Evolutionary conservation across 1,140 invertebrate species (phyloP), one percentile per base, ranked within the genome.

Genomic region (Nephila pilipes): DNA sequence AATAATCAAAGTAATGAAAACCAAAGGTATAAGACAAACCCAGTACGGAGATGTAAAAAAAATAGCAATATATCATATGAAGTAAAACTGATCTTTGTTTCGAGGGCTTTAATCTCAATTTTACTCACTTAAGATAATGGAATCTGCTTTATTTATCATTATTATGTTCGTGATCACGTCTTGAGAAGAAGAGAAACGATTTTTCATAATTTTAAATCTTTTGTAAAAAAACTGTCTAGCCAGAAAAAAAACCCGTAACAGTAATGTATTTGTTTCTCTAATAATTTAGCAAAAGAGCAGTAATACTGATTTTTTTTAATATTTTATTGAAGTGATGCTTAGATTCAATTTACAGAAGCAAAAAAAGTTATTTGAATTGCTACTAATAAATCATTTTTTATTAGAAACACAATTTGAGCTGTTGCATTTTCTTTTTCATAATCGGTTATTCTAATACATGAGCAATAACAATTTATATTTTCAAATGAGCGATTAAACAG

Each of bases 181-280:
- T 75, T 29, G 16, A 32, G 4, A 75, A 75, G 65, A 75, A 75
- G 2, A 12, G 29, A 75, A 36, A 29, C 25, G 5, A 36, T 75
- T 75, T 75, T 75, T 75, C 65, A 36, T 29, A 75, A 75, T 75
- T 75, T 75, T 75, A 75, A 75, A 36, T 75, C 25, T 29, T 18
- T 2, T 36, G 29, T 25, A 46, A 10, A 46, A 46, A 46, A 29
- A 75, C 4, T 29, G 12, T 32, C 32, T 75, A 32, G 25, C 14
- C 29, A 32, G 1, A 75, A 75, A 12, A 32, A 75, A 75, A 18
- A 16, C 32, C 29, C 32, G 29, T 32, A 75, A 32, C 16, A 75
- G 29, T 16, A 75, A 32, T 29, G 29, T 32, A 29, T 32, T 32
- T 75, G 25, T 75, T 36, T 5, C 2, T 36, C 29, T 75, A 75